Conservation (phyloP, 1,140 invertebrate species). For the Conus ventricosus region DNA sequence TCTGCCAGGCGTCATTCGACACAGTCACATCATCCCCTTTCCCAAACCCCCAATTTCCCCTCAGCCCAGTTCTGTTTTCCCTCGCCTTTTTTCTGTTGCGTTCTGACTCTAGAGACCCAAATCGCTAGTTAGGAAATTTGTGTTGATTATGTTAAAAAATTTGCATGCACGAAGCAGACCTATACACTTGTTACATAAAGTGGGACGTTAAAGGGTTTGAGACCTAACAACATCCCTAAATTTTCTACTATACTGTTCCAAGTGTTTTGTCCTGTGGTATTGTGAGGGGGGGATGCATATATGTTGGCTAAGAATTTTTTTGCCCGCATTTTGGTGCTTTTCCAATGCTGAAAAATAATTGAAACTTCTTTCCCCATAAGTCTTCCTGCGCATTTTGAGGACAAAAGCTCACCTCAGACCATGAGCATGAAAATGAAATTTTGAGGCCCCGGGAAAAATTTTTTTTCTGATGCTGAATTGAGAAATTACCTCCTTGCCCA, state of each 20-base stretch:
- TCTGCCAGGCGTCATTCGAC: background rate
- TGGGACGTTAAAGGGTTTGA: too few species aligned
- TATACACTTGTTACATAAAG: too few species aligned
- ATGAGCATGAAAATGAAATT: background rate
- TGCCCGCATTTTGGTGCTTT: background rate
- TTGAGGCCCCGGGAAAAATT: background rate
- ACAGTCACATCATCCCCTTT: background rate
- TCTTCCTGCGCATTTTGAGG: background rate
- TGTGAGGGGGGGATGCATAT: background rate
- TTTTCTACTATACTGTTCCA: too few species aligned
- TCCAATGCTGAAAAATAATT: background rate
- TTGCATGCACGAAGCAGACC: too few species aligned
- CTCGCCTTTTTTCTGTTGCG: background rate
- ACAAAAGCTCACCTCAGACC: background rate
- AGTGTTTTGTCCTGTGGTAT: too few species aligned
- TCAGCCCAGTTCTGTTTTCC: background rate
- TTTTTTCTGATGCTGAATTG: background rate
- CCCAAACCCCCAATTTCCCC: background rate
- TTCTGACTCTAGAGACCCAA: too few species aligned
- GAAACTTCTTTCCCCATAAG: background rate
- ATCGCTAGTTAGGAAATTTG: too few species aligned
- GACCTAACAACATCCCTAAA: too few species aligned
- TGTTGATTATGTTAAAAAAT: too few species aligned
- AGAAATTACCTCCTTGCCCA: background rate
- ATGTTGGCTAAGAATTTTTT: background rate